Conservation (phyloP, 1,140 invertebrate genomes). For the Pseudomyrmex gracilis region DNA sequence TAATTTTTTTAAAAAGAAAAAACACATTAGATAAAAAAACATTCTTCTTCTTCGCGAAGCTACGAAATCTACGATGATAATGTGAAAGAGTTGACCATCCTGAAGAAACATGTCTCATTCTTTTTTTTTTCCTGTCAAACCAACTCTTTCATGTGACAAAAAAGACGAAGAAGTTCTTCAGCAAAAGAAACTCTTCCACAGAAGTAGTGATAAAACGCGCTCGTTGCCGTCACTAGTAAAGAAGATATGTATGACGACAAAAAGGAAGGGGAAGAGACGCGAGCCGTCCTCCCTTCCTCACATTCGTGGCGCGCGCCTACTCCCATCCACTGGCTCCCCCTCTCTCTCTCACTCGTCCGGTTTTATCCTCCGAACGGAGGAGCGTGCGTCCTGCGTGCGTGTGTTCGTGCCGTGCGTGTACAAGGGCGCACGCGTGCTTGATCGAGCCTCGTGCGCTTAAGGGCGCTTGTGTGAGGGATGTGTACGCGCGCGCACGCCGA, state of each 20-base stretch:
- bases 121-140: too few relatives aligned
- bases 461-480: constrained; percentile 48
- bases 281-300: constrained; percentile 81
- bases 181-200: neutral
- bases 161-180: neutral
- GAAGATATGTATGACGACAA: constrained; percentile 60
- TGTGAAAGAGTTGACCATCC: too few relatives aligned
- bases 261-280: constrained; percentile 80
- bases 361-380: constrained; percentile 58
- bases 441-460: constrained; percentile 66
- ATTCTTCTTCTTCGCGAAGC: too few relatives aligned
- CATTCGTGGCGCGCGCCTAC: constrained; percentile 82
- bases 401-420: constrained; percentile 63
- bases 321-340: constrained; percentile 73
- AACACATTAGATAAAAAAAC: too few relatives aligned
- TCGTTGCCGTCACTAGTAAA: constrained; percentile 53
- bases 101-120: too few relatives aligned
- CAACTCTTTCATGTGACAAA: too few relatives aligned
- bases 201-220: constrained; percentile 27
- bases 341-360: constrained; percentile 42
- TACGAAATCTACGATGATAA: too few relatives aligned
- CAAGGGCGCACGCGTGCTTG: constrained; percentile 71
- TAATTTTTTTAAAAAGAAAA: too few relatives aligned
- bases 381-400: constrained; percentile 62
- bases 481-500: constrained; percentile 20